A percentile compares a stretch with the other conserved stretches of the same genome.
phyloP scores from a whole-genome alignment of 2,113 vertebrate genomes.

The Istiophorus platypterus region DNA sequence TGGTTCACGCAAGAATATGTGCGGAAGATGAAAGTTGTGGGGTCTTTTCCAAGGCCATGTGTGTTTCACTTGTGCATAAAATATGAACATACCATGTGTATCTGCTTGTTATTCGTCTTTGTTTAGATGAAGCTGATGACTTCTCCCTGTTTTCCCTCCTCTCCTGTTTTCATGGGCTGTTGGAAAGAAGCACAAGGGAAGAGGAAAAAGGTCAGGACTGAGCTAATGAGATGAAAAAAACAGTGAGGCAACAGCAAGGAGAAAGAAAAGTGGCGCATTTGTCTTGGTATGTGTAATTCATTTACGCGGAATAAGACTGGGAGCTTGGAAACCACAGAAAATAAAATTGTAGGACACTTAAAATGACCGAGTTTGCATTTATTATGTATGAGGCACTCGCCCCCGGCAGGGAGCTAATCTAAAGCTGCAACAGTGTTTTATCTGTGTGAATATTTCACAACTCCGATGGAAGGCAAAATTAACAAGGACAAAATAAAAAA shows the following conservation, averaged over 20 bases:
- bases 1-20: constrained; percentile 13
- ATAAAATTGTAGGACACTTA: constrained; percentile 76
- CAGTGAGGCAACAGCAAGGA: constrained; percentile 27
- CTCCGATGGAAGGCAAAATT: constrained; percentile 72
- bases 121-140: constrained; percentile 75
- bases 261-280: constrained; percentile 62
- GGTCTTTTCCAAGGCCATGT: neutral
- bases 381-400: constrained; percentile 78
- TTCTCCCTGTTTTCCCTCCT: constrained; percentile 64
- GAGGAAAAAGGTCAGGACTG: constrained; percentile 61
- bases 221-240: constrained; percentile 63
- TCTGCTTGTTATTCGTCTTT: constrained; percentile 64
- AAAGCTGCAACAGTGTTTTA: constrained; percentile 73
- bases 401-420: constrained; percentile 67
- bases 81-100: constrained; percentile 77
- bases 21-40: neutral
- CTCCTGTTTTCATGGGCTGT: constrained; percentile 83
- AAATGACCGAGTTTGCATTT: constrained; percentile 73
- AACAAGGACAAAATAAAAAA: constrained; percentile 57
- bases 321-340: constrained; percentile 54
- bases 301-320: constrained; percentile 43
- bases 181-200: constrained; percentile 64
- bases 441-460: constrained; percentile 75
- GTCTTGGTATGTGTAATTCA: constrained; percentile 44
- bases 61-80: constrained; percentile 25